phyloP scores from a whole-genome alignment of 2,113 vertebrate genomes.

The Eclectus roratus region DNA sequence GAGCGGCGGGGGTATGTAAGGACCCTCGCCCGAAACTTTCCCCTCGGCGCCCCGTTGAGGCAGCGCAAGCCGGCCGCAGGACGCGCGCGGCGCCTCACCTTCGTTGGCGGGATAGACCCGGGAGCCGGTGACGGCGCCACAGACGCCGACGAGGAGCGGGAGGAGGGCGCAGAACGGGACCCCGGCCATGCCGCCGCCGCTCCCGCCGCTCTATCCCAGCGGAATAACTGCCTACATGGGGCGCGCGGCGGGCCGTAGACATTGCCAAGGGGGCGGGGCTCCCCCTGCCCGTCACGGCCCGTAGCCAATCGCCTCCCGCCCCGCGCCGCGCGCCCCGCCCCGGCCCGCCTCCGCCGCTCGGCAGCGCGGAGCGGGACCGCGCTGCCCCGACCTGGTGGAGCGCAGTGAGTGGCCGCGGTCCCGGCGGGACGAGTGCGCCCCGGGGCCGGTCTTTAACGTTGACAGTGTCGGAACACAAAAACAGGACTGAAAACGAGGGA shows the following conservation, averaged over 20 bases:
- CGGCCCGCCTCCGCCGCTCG: background rate
- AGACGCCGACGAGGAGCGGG: background rate
- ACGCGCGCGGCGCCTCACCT: background rate
- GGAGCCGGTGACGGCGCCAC: background rate
- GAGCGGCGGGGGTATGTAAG: background rate
- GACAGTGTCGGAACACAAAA: no score
- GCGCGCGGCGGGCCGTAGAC: background rate
- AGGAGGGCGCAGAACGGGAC: background rate
- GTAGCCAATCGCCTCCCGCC: background rate
- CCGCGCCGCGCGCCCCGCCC: background rate
- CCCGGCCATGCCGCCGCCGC: background rate
- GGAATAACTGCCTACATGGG: background rate
- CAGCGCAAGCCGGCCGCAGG: background rate
- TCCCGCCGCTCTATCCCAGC: background rate
- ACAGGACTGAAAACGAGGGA: no score
- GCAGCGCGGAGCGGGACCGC: background rate
- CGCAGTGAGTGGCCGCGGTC: no score
- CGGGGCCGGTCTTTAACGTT: background rate
- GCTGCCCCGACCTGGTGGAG: background rate
- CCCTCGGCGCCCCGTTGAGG: background rate
- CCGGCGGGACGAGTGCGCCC: background rate
- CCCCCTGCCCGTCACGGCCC: background rate
- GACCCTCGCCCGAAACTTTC: background rate
- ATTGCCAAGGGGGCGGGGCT: background rate
- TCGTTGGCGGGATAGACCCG: background rate